These are phyloP conservation scores for Rhincodon typus DNA, from an alignment of 2,797 vertebrate genomes.

Conservation along the genomic window DNA sequence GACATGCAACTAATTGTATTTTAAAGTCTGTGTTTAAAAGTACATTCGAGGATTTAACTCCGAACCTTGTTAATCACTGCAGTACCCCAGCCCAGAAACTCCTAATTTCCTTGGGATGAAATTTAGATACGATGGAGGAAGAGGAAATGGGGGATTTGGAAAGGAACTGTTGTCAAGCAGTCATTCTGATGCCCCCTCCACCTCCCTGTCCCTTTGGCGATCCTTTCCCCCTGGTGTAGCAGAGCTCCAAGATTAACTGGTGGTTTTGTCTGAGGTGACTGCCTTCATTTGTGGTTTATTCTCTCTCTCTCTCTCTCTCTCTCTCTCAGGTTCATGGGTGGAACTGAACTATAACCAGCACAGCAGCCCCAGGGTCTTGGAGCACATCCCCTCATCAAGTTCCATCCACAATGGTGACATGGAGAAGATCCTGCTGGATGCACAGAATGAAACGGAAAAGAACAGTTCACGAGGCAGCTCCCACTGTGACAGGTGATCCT, in stretches of 20 bases:
- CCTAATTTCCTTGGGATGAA: neutral
- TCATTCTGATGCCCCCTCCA: neutral
- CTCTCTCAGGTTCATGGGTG: slow-evolving; percentile 39
- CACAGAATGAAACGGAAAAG: slow-evolving; percentile 38
- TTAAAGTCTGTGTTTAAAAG: neutral
- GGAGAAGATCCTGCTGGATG: slow-evolving; percentile 40
- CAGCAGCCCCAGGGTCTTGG: neutral
- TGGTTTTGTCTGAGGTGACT: too few species aligned
- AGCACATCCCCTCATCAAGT: slow-evolving; percentile 28
- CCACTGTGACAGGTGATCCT: slow-evolving; percentile 2
- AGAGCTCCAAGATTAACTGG: neutral
- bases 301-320: too few species aligned
- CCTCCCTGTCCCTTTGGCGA: too few species aligned
- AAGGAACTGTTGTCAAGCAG: neutral
- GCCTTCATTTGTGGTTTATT: neutral
- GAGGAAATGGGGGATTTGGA: neutral
- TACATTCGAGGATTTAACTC: neutral
- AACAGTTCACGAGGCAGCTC: slow-evolving; percentile 21
- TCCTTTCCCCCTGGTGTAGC: neutral
- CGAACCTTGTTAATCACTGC: neutral
- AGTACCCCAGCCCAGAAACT: neutral
- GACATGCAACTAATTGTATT: neutral
- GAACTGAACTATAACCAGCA: slow-evolving; percentile 17
- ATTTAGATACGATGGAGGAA: neutral
- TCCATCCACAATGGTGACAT: slow-evolving; percentile 34